These are phyloP conservation scores for Coendou prehensilis DNA, from an alignment of 2,797 vertebrate genomes.

Conservation along the genomic window DNA sequence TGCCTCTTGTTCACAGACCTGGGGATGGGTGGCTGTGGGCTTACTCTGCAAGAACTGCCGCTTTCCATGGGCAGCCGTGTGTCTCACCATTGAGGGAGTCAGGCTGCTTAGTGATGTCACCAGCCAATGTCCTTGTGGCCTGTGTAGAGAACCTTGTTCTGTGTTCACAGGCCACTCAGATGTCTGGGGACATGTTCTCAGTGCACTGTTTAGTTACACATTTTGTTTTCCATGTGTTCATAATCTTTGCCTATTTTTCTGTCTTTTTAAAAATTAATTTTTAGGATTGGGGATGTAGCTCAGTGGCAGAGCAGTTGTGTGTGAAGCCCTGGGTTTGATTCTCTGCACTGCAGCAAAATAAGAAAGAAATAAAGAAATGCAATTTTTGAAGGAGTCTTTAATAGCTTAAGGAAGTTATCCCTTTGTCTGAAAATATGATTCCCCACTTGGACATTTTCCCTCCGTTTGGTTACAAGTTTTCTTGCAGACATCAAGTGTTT, in stretches of 20 bases:
- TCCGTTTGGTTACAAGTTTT: not conserved
- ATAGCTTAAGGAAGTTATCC: not conserved
- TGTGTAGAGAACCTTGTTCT: not conserved
- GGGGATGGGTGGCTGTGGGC: not conserved
- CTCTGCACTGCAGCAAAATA: not conserved
- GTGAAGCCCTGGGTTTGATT: not conserved
- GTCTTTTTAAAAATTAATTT: constrained; percentile 13
- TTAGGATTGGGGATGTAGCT: not conserved
- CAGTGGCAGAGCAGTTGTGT: not conserved
- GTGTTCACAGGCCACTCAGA: not conserved
- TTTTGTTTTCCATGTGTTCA: not conserved
- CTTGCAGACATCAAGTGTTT: not conserved
- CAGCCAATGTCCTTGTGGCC: not conserved
- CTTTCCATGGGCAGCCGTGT: not conserved
- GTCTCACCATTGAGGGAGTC: not conserved
- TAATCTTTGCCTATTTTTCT: not conserved
- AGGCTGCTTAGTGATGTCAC: not conserved
- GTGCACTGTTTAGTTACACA: not conserved
- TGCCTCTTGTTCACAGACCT: not conserved
- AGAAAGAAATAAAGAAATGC: not conserved
- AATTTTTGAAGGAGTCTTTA: not conserved
- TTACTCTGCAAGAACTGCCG: not conserved
- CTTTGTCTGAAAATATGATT: not conserved
- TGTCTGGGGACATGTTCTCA: too few species aligned
- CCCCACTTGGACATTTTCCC: not conserved